Conservation (phyloP, 2,797 vertebrate genomes). For the Protosalanx chinensis region DNA sequence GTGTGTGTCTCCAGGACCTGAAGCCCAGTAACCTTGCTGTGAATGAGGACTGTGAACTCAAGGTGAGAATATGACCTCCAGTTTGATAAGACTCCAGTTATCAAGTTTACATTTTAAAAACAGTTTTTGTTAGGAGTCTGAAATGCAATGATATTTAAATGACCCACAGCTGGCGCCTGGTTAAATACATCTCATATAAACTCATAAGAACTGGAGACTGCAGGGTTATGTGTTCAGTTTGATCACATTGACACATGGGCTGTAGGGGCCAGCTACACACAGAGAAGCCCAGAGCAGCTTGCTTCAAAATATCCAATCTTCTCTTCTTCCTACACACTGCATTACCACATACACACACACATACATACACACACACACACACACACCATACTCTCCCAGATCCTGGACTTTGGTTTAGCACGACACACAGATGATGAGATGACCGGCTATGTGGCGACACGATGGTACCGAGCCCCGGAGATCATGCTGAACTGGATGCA, state of each 20-base stretch:
- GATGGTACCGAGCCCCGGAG: constrained; percentile 96
- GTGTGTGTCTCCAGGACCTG: constrained; percentile 78
- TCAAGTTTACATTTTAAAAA: too few species aligned
- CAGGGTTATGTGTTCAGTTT: background rate
- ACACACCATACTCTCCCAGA: constrained; percentile 64
- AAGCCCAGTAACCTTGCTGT: constrained; percentile 98
- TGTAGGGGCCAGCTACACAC: constrained; percentile 26
- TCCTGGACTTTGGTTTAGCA: constrained; percentile 96
- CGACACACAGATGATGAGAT: constrained; percentile 97
- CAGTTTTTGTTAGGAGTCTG: too few species aligned
- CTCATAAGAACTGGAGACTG: background rate
- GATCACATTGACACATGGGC: constrained; percentile 1
- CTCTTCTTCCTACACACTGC: background rate
- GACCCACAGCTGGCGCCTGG: too few species aligned
- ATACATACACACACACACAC: background rate
- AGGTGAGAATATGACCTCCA: constrained; percentile 70
- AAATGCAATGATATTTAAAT: too few species aligned
- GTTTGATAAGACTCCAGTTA: background rate
- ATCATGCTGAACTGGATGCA: constrained; percentile 99
- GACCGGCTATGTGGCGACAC: constrained; percentile 95
- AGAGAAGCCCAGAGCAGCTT: background rate
- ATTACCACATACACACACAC: background rate
- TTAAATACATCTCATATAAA: background rate
- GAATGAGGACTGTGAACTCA: constrained; percentile 98
- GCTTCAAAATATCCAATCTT: constrained; percentile 13